phyloP scores from a whole-genome alignment of 2,797 vertebrate species.

The Myotis planiceps region DNA sequence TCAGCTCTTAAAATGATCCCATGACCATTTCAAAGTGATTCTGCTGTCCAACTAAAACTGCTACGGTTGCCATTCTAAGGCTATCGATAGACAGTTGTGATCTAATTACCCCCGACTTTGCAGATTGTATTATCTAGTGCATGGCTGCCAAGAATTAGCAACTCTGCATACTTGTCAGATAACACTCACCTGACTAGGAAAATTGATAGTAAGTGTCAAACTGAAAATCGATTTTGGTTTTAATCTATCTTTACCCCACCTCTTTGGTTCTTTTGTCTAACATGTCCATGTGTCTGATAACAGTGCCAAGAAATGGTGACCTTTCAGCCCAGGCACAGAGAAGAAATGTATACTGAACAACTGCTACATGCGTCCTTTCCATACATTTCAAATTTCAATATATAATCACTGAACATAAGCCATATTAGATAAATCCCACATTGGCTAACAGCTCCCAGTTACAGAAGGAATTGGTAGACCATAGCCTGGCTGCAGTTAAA shows the following conservation, averaged over 20 bases:
- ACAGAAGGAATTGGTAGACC: not conserved
- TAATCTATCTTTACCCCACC: not conserved
- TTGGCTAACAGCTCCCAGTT: not conserved
- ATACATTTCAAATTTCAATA: constrained; percentile 16
- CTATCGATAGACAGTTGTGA: not conserved
- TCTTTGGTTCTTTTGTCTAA: not conserved
- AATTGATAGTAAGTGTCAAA: not conserved
- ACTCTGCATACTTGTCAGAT: not conserved
- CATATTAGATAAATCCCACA: constrained; percentile 13
- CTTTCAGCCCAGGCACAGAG: not conserved
- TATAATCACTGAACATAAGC: not conserved
- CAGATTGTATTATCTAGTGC: not conserved
- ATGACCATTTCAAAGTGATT: not conserved
- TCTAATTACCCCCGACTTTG: not conserved
- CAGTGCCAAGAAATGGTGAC: not conserved
- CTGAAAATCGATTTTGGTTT: constrained; percentile 5
- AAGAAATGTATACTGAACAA: not conserved
- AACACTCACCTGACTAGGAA: not conserved
- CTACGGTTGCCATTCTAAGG: not conserved
- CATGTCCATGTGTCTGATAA: not conserved
- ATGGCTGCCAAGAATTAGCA: not conserved
- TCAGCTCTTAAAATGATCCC: not conserved
- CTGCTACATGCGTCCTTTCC: not conserved
- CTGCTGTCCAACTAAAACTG: not conserved
- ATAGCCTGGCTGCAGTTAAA: not conserved